Conservation (phyloP, 2,113 vertebrate species). For the Oryzias melastigma region DNA sequence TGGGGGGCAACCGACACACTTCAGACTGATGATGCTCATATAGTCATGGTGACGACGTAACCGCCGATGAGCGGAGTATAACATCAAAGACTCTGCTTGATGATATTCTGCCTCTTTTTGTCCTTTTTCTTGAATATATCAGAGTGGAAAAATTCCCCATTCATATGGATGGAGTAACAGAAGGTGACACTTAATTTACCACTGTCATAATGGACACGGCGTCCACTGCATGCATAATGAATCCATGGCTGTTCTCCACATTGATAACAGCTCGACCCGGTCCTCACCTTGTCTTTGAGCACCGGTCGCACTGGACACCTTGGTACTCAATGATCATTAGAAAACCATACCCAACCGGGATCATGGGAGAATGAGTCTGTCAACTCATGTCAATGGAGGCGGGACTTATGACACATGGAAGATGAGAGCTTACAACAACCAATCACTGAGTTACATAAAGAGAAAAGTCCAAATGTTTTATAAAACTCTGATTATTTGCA, state of each 20-base stretch:
- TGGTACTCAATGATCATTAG: slow-evolving; percentile 8
- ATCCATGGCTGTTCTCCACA: slow-evolving; percentile 50
- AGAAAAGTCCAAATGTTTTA: no score
- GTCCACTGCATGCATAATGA: slow-evolving; percentile 70
- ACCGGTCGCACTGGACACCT: slow-evolving; percentile 24
- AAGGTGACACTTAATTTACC: slow-evolving; percentile 63
- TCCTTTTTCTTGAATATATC: slow-evolving; percentile 38
- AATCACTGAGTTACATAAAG: background rate
- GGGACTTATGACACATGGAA: slow-evolving; percentile 8
- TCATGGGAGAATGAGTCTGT: background rate
- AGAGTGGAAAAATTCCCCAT: slow-evolving; percentile 9
- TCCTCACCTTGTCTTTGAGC: slow-evolving; percentile 40
- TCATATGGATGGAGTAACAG: slow-evolving; percentile 31
- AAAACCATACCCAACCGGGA: slow-evolving; percentile 6
- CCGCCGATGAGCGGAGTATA: slow-evolving; percentile 12
- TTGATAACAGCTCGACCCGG: slow-evolving; percentile 38
- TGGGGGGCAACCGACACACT: slow-evolving; percentile 3
- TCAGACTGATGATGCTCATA: slow-evolving; percentile 7
- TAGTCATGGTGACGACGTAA: slow-evolving; percentile 17
- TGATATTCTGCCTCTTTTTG: slow-evolving; percentile 24
- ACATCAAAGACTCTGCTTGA: slow-evolving; percentile 23
- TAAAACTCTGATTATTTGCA: no score
- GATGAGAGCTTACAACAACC: slow-evolving; percentile 6
- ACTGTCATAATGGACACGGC: slow-evolving; percentile 46
- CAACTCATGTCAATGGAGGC: slow-evolving; percentile 6